Conservation (phyloP, 2,888 invertebrate genomes). For the Hartigia nigra region DNA sequence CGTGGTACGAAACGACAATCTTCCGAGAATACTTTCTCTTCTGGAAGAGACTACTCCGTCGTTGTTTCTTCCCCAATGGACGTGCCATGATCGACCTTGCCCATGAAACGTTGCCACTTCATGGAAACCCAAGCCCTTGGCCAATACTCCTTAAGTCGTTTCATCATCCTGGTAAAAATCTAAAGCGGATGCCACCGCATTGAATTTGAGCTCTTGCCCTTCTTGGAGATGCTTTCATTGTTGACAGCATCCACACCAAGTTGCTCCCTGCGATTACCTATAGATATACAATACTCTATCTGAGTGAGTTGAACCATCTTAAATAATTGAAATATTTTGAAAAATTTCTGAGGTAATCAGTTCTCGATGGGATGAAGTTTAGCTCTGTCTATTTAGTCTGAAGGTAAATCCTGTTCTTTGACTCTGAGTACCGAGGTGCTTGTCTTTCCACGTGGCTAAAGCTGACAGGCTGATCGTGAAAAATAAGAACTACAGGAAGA, state of each 20-base stretch:
- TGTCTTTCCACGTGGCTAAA: not conserved
- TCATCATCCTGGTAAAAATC: not conserved
- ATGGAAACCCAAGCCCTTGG: not conserved
- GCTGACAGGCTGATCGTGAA: not conserved
- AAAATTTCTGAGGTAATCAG: not conserved
- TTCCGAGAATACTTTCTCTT: constrained; percentile 5
- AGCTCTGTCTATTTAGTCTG: not conserved
- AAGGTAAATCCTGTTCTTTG: not conserved
- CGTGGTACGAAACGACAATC: not conserved
- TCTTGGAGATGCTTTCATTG: not conserved
- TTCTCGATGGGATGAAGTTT: not conserved
- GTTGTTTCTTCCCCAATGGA: not conserved
- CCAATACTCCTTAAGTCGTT: not conserved
- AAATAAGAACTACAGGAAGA: not conserved
- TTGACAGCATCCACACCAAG: not conserved
- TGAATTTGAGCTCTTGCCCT: not conserved
- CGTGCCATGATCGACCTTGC: constrained; percentile 1
- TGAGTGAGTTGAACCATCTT: not conserved
- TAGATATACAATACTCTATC: not conserved
- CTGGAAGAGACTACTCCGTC: not conserved
- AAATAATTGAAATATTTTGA: not conserved
- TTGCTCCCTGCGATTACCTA: not conserved
- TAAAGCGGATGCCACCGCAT: not conserved
- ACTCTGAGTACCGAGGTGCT: not conserved
- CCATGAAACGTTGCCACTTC: constrained; percentile 1